Base-by-base conservation (phyloP, 2,888 invertebrate species). In the Chrysopilus asiliformis region DNA sequence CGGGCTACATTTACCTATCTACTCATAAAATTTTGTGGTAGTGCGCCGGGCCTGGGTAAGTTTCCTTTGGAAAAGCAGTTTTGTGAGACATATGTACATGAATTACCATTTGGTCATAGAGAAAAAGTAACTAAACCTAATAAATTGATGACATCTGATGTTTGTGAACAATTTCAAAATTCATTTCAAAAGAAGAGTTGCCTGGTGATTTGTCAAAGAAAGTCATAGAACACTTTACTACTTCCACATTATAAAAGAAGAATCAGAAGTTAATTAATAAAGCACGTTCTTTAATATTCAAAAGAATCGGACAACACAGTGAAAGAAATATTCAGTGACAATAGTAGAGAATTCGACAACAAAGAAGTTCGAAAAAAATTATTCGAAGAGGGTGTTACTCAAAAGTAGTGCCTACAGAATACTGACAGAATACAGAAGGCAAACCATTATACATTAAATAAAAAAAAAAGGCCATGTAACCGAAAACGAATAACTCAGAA, bases 391-490 rank as follows among this genome's bases (percentile, higher is more conserved):
- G 16, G 5, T n/a, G 16, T 30, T 17, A 30, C n/a, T 5, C n/a
- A 30, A 15, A 30, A n/a, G 5, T 15, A 15, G 16, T 45, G 47
- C 7, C 40, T 47, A 14, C 50, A 49, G 39, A 50, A 49, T 30
- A 47, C 48, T 9, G 38, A 46, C 7, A 45, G 45, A 2, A 47
- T 46, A 40, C 34, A 47, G 10, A 45, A 43, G 15, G n/a, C n/a
- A n/a, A n/a, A n/a, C n/a, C n/a, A n/a, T n/a, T n/a, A n/a, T n/a
- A n/a, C n/a, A n/a, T n/a, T n/a, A n/a, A n/a, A n/a, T n/a, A n/a
- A n/a, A n/a, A n/a, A n/a, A n/a, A n/a, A n/a, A n/a, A n/a, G n/a
- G n/a, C n/a, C n/a, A n/a, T n/a, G n/a, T n/a, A n/a, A n/a, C n/a
- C n/a, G n/a, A n/a, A n/a, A n/a, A n/a, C n/a, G n/a, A n/a, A n/a